These are phyloP conservation scores for Lithophane semibrunnea DNA, from an alignment of 2,888 invertebrate species.

Conservation along the genomic window DNA sequence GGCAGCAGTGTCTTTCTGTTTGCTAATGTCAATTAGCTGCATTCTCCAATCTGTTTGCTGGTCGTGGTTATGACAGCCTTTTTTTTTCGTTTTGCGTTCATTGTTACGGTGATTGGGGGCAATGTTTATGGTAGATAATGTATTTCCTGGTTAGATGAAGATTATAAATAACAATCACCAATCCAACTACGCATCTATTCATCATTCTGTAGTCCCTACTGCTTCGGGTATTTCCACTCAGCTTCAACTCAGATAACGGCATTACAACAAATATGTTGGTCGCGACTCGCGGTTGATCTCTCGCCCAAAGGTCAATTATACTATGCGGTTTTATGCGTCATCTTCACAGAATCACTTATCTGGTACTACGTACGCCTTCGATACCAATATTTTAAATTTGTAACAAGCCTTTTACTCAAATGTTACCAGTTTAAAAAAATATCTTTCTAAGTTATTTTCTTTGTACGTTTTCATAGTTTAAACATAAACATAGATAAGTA, in stretches of 20 bases:
- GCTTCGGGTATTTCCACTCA: constrained; percentile 6
- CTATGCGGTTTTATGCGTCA: constrained; percentile 33
- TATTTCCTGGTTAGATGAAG: background rate
- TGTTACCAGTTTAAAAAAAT: background rate
- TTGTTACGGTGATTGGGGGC: background rate
- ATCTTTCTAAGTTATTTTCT: background rate
- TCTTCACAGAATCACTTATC: constrained; percentile 14
- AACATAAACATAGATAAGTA: background rate
- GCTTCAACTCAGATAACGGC: constrained; percentile 29
- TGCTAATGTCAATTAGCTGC: background rate
- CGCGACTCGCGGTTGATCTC: constrained; percentile 15
- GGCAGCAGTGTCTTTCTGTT: background rate
- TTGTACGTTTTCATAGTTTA: background rate
- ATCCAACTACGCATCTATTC: background rate
- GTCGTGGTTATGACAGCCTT: background rate
- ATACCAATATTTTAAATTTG: background rate
- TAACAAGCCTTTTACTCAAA: constrained; percentile 8
- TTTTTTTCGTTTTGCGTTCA: background rate
- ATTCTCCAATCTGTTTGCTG: background rate
- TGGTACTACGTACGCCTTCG: background rate
- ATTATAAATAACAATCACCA: background rate
- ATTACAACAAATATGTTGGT: background rate
- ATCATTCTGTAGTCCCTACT: background rate
- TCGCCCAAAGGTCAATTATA: constrained; percentile 33
- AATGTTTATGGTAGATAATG: background rate